Base-by-base conservation (phyloP, 2,888 invertebrate species). In the Barypeithes pellucidus region DNA sequence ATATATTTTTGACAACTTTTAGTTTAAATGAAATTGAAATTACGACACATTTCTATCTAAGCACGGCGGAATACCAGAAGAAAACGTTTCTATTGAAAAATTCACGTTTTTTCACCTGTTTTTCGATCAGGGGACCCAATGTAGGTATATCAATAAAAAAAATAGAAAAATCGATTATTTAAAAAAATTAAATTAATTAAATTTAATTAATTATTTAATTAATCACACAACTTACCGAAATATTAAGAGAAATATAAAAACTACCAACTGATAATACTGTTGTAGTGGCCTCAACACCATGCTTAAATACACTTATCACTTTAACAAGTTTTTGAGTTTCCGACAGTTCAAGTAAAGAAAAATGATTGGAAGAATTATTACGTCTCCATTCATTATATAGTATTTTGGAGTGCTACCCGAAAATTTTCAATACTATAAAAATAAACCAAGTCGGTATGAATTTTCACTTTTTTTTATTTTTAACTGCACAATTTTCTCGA, bases 271-370 rank as follows among this genome's bases (percentile, higher is more conserved):
- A 39, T 14, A 39, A 59, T 60, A 50, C 57, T 57, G 45, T 33
- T 18, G 41, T 16, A 43, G 16, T 33, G 43, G 24, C 54, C 18
- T 24, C 16, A 68, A 57, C 63, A 63, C 68, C 73, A 73, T 73
- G 39, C 68, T 73, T 73, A 22, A 54, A 61, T n/a, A 8, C 67
- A 72, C 72, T 39, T n/a, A 7, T 72, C 62, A 72, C 72, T 72
- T 59, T 18, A 29, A 11, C n/a, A 67, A 59, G 47, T 60, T 29
- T 54, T 5, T 29, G 0, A 20, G 41, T 29, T 16, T 52, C 12
- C 7, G 29, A 33, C 3, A 12, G 41, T 70, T 41, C 52, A 50
- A 20, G 54, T 52, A 62, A 50, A 39, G 36, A 39, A 54, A 29
- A 29, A 11, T 12, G 16, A 20, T 43, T 1, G 4, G 24, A 50